phyloP scores from a whole-genome alignment of 1,140 invertebrate genomes.

The Drosophila mojavensis region DNA sequence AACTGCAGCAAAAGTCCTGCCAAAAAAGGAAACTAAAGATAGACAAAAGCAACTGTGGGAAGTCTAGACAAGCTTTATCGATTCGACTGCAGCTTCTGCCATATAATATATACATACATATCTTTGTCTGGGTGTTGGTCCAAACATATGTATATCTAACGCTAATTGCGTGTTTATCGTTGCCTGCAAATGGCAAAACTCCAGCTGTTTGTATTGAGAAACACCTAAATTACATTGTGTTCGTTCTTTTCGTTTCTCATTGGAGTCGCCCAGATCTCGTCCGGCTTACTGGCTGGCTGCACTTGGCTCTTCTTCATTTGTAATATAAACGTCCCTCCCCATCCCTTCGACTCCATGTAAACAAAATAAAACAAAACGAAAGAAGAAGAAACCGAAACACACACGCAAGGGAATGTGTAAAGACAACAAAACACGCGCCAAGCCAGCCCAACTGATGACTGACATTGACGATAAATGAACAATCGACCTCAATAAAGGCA shows the following conservation, averaged over 20 bases:
- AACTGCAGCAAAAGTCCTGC: constrained; percentile 8
- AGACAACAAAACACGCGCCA: constrained; percentile 69
- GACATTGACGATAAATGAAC: constrained; percentile 79
- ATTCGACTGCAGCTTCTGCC: background rate
- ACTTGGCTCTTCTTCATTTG: constrained; percentile 3
- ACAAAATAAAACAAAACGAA: constrained; percentile 30
- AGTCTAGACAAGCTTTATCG: constrained; percentile 16
- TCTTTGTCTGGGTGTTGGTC: background rate
- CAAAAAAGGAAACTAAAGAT: background rate
- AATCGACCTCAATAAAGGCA: constrained; percentile 74
- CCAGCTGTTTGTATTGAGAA: constrained; percentile 37
- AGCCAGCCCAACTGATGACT: constrained; percentile 70
- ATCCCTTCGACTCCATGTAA: constrained; percentile 15
- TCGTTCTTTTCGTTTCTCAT: background rate
- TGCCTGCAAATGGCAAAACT: constrained; percentile 15
- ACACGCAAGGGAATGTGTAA: constrained; percentile 67
- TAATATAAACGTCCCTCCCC: constrained; percentile 13
- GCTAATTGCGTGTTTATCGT: constrained; percentile 37
- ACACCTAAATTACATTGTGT: constrained; percentile 17
- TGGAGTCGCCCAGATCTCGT: background rate
- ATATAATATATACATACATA: too few species aligned
- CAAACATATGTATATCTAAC: constrained; percentile 22
- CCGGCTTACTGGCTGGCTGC: background rate
- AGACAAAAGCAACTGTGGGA: background rate
- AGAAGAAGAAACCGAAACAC: too few species aligned